Percentiles rank a stretch among this genome's conserved stretches.
These are phyloP conservation scores for Rhinatrema bivittatum DNA, from an alignment of 2,797 vertebrate genomes.

Conservation along the genomic window DNA sequence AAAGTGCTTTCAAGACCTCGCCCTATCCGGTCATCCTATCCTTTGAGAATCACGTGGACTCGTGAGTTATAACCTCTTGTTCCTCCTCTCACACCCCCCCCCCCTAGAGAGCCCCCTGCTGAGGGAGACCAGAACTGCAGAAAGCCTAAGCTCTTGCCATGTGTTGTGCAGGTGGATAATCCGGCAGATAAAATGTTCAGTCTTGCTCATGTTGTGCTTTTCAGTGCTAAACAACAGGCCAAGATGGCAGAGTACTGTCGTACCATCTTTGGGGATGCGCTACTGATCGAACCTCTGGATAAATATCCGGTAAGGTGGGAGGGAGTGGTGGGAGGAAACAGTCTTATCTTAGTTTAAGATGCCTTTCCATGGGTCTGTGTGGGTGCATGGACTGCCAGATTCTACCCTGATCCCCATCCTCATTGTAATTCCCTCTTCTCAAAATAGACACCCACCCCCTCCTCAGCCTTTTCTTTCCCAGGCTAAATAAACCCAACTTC, in stretches of 20 bases:
- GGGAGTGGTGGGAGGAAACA: background rate
- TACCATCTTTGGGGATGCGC: conserved; percentile 76
- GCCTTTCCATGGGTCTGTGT: background rate
- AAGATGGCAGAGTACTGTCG: conserved; percentile 89
- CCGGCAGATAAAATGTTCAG: conserved; percentile 11
- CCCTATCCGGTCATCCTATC: conserved; percentile 81
- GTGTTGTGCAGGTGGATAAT: background rate
- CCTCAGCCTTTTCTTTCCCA: no score
- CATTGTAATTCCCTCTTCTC: no score
- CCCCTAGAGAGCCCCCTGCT: background rate
- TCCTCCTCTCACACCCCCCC: background rate
- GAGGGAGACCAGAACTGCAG: no score
- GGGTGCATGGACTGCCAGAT: background rate
- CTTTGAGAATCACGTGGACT: conserved; percentile 90
- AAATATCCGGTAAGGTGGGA: conserved; percentile 70
- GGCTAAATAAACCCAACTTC: no score
- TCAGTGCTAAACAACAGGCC: conserved; percentile 79
- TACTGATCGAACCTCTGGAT: conserved; percentile 80
- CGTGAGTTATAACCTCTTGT: conserved; percentile 61
- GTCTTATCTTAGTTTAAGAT: no score
- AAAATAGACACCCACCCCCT: no score
- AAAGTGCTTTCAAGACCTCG: conserved; percentile 82
- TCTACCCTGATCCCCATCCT: no score
- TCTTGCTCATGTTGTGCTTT: background rate
- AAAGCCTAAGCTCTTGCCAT: background rate